phyloP scores from a whole-genome alignment of 2,113 vertebrate species.

The Tautogolabrus adspersus region DNA sequence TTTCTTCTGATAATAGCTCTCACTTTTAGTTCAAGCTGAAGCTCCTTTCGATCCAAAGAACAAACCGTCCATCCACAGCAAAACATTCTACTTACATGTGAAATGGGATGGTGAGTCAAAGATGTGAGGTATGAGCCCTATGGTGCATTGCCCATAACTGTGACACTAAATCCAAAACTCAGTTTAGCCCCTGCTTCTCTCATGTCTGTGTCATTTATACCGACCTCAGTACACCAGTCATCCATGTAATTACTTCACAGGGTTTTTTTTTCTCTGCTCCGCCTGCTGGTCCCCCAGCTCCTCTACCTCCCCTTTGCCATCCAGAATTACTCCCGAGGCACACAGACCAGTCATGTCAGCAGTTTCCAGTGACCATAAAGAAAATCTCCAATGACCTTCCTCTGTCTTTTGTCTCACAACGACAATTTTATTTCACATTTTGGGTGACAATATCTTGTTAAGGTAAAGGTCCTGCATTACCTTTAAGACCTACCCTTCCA shows the following conservation, averaged over 20 bases:
- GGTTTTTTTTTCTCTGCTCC: constrained; percentile 48
- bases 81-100: constrained; percentile 54
- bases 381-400: constrained; percentile 9
- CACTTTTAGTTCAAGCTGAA: constrained; percentile 47
- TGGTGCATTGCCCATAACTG: constrained; percentile 50
- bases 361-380: constrained; percentile 51
- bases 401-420: constrained; percentile 34
- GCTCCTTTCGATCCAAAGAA: constrained; percentile 25
- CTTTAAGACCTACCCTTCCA: neutral
- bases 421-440: constrained; percentile 13
- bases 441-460: constrained; percentile 17
- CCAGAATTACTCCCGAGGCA: constrained; percentile 46
- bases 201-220: constrained; percentile 62
- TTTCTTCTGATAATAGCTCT: constrained; percentile 26
- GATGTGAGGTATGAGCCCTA: constrained; percentile 55
- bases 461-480: neutral
- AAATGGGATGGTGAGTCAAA: constrained; percentile 66
- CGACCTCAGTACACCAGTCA: constrained; percentile 64
- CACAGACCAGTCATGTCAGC: constrained; percentile 54
- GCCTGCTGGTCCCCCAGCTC: constrained; percentile 47
- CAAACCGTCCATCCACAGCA: constrained; percentile 20
- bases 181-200: constrained; percentile 34
- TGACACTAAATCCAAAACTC: constrained; percentile 62
- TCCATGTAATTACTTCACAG: constrained; percentile 79
- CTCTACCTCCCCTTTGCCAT: constrained; percentile 35